Conservation (phyloP, 2,797 vertebrate genomes). For the Okamejei kenojei region DNA sequence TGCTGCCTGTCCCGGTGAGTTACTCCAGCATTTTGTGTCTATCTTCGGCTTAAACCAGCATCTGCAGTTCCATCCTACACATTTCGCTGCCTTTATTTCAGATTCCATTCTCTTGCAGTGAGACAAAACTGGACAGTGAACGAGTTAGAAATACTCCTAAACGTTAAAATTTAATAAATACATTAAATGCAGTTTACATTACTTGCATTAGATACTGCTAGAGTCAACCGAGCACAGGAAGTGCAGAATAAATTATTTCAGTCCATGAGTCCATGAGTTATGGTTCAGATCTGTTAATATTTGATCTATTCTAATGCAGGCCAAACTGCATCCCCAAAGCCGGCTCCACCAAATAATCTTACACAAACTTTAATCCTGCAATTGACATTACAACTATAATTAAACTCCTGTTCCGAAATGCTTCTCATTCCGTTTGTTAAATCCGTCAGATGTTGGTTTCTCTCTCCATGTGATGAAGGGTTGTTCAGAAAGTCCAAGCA, state of each 20-base stretch:
- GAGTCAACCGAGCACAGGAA: not conserved
- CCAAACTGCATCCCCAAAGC: not conserved
- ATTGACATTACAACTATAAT: not conserved
- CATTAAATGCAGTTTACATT: slow-evolving; percentile 29
- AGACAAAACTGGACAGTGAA: not conserved
- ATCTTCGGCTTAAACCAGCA: too few species aligned
- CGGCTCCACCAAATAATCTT: not conserved
- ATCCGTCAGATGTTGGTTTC: not conserved
- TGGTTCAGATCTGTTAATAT: not conserved
- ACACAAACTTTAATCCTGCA: not conserved
- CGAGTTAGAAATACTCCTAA: not conserved
- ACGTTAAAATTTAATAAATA: slow-evolving; percentile 37
- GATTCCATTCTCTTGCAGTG: slow-evolving; percentile 15
- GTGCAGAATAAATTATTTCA: slow-evolving; percentile 15
- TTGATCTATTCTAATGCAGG: not conserved
- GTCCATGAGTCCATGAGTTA: not conserved
- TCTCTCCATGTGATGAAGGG: not conserved
- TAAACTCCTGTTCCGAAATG: not conserved
- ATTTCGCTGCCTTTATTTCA: slow-evolving; percentile 1
- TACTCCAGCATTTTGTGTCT: too few species aligned
- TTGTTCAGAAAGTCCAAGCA: not conserved
- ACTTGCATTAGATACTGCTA: slow-evolving; percentile 31
- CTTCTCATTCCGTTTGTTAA: not conserved
- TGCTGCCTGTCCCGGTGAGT: too few species aligned
- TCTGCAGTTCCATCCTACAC: too few species aligned